phyloP scores from a whole-genome alignment of 2,113 vertebrate species.

The Callospermophilus lateralis region DNA sequence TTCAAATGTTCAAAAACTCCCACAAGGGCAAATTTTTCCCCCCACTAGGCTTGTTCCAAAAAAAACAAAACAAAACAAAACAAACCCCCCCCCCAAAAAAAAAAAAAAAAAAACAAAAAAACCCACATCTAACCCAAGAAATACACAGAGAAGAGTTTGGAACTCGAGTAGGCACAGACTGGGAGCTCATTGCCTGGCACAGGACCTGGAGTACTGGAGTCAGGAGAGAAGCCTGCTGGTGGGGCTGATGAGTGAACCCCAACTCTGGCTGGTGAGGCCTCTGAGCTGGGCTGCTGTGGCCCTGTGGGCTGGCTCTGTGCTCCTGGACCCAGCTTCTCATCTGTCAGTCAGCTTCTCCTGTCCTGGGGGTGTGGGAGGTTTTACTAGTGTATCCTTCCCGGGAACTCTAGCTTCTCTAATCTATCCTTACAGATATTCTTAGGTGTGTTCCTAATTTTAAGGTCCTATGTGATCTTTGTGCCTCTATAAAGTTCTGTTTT shows the following conservation, averaged over 20 bases:
- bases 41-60: background rate
- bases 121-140: background rate
- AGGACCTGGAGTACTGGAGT: background rate
- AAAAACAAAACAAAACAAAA: background rate
- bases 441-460: background rate
- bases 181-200: background rate
- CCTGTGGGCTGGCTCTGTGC: background rate
- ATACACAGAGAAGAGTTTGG: background rate
- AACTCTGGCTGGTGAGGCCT: fast-evolving
- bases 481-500: background rate
- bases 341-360: background rate
- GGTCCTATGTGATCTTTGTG: background rate
- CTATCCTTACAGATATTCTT: background rate
- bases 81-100: no score
- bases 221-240: background rate
- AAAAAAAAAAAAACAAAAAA: background rate
- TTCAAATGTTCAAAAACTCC: background rate
- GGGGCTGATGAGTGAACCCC: background rate
- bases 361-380: background rate
- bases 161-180: background rate
- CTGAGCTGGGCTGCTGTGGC: background rate
- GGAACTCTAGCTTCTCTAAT: background rate
- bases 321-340: background rate
- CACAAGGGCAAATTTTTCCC: background rate
- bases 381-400: background rate